Evolutionary conservation across 2,888 invertebrate genomes (phyloP).

Genomic region (Tyria jacobaeae): DNA sequence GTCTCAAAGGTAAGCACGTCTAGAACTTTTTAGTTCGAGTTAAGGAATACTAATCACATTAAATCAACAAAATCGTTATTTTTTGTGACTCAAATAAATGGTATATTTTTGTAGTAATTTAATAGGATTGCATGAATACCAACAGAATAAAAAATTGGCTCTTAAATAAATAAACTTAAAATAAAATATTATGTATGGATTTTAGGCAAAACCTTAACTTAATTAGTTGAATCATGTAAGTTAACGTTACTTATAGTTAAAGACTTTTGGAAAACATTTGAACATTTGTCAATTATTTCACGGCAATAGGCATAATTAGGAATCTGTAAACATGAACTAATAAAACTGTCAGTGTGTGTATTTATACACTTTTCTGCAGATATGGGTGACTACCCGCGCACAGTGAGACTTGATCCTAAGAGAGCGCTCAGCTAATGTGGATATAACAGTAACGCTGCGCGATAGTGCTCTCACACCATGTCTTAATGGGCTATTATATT

Average conservation of each 20-base stretch:
- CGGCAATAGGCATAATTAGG: no score
- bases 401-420: constrained; percentile 17
- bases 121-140: no score
- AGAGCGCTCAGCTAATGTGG: constrained; percentile 45
- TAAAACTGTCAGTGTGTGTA: background rate
- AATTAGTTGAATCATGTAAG: no score
- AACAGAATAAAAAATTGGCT: no score
- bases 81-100: background rate
- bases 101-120: no score
- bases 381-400: constrained; percentile 19
- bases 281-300: no score
- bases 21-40: background rate
- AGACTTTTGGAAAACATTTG: no score
- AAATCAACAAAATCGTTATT: background rate
- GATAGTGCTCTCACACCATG: constrained; percentile 57
- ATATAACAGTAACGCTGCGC: constrained; percentile 66
- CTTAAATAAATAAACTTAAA: no score
- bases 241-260: no score
- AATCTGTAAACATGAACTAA: no score
- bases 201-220: no score
- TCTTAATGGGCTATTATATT: constrained; percentile 74
- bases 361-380: background rate
- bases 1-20: background rate
- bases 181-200: no score
- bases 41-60: background rate